Evolutionary conservation across 2,888 invertebrate species (phyloP).

Genomic region (Asteroscopus sphinx): DNA sequence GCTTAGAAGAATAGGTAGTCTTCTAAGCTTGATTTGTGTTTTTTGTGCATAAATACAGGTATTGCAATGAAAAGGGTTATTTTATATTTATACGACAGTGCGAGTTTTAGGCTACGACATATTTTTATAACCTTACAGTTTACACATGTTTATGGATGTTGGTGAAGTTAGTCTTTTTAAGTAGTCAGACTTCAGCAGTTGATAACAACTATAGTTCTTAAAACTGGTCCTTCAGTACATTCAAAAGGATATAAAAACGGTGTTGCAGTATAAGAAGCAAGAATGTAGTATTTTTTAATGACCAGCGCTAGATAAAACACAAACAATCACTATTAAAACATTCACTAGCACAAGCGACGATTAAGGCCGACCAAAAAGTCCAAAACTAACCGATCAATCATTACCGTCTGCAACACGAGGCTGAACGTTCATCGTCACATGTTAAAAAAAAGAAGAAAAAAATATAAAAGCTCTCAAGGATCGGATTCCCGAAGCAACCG

Average conservation of each 20-base stretch:
- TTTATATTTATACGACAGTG: conserved; percentile 34
- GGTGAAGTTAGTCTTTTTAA: conserved; percentile 10
- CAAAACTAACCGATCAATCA: conserved; percentile 54
- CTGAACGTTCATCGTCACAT: conserved; percentile 54
- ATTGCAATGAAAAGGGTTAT: conserved; percentile 29
- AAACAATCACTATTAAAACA: conserved; percentile 24
- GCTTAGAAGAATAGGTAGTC: too few species aligned
- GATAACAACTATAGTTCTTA: not conserved
- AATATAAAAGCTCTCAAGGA: conserved; percentile 49
- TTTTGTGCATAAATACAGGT: too few species aligned
- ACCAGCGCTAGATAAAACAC: not conserved
- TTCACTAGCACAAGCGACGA: conserved; percentile 21
- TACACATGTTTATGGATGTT: too few species aligned
- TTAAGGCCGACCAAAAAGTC: conserved; percentile 41
- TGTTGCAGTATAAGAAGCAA: not conserved
- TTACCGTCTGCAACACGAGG: conserved; percentile 52
- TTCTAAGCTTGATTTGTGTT: too few species aligned
- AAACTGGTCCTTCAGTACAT: not conserved
- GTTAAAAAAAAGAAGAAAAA: conserved; percentile 42
- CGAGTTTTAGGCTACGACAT: conserved; percentile 35
- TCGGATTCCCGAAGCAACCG: conserved; percentile 61
- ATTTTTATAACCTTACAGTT: conserved; percentile 15
- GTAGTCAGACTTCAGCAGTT: conserved; percentile 8
- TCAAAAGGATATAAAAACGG: not conserved
- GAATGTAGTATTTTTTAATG: not conserved